A percentile compares a stretch with the other conserved stretches of the same genome.
phyloP scores from a whole-genome alignment of 2,888 invertebrate species.

The Hybos culiciformis region DNA sequence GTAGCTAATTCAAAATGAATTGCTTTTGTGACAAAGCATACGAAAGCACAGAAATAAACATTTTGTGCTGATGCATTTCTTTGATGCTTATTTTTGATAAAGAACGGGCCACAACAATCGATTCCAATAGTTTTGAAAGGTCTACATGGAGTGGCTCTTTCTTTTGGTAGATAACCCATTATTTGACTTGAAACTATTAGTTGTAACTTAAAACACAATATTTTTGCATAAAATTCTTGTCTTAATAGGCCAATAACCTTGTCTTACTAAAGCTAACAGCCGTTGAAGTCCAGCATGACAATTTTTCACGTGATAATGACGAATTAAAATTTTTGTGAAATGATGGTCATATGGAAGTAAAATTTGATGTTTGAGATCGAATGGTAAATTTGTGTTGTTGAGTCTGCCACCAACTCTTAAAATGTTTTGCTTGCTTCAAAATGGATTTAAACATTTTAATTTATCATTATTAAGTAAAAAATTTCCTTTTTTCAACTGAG shows the following conservation, averaged over 20 bases:
- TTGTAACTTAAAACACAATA: constrained; percentile 10
- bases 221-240: constrained; percentile 8
- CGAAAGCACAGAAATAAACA: background rate
- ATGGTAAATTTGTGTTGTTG: background rate
- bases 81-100: constrained; percentile 4
- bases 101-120: constrained; percentile 9
- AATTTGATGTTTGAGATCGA: background rate
- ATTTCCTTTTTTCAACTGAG: background rate
- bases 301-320: background rate
- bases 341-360: background rate
- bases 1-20: background rate
- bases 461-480: background rate
- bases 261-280: background rate
- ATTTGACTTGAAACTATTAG: constrained; percentile 11
- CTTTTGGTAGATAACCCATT: constrained; percentile 12
- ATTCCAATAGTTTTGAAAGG: constrained; percentile 11
- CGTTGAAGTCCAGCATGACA: background rate
- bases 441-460: background rate
- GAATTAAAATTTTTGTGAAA: background rate
- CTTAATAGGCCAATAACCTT: constrained; percentile 6
- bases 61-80: background rate
- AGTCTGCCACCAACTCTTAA: background rate
- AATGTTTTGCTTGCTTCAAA: background rate
- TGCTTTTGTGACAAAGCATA: background rate
- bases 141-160: constrained; percentile 6